Conservation (phyloP, 2,113 vertebrate species). For the Sprattus sprattus region DNA sequence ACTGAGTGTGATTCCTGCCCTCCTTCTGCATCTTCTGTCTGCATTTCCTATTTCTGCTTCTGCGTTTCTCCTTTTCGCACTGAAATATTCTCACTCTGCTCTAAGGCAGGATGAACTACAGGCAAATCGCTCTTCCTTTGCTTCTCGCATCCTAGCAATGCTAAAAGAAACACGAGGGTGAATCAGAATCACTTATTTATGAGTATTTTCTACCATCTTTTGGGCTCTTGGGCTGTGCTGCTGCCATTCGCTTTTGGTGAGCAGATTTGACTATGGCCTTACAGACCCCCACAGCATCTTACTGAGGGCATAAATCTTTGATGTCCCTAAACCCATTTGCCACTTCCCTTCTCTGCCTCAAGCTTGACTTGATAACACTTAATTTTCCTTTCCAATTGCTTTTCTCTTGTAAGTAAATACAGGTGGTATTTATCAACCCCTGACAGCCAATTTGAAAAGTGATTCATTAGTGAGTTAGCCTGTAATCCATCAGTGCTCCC, state of each 20-base stretch:
- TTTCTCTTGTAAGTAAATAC: not conserved
- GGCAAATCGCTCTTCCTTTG: not conserved
- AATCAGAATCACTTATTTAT: not conserved
- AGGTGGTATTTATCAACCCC: not conserved
- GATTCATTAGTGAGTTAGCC: not conserved
- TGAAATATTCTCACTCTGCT: not conserved
- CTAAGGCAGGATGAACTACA: not conserved
- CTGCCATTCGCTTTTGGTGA: not conserved
- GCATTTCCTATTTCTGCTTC: not conserved
- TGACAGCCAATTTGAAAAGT: not conserved
- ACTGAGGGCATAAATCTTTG: not conserved
- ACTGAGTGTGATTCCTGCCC: not conserved
- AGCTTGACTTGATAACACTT: not conserved
- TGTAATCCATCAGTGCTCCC: not conserved
- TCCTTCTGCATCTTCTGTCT: not conserved
- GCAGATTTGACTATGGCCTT: not conserved
- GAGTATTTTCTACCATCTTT: not conserved
- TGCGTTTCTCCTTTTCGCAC: too few relatives aligned
- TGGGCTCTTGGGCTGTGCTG: not conserved
- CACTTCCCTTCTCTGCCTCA: not conserved
- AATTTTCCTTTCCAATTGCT: not conserved
- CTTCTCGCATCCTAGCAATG: not conserved
- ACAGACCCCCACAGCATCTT: not conserved
- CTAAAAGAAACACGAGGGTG: not conserved
- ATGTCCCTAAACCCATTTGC: not conserved